These are phyloP conservation scores for Rhingia campestris DNA, from an alignment of 2,888 invertebrate genomes.

Conservation along the genomic window DNA sequence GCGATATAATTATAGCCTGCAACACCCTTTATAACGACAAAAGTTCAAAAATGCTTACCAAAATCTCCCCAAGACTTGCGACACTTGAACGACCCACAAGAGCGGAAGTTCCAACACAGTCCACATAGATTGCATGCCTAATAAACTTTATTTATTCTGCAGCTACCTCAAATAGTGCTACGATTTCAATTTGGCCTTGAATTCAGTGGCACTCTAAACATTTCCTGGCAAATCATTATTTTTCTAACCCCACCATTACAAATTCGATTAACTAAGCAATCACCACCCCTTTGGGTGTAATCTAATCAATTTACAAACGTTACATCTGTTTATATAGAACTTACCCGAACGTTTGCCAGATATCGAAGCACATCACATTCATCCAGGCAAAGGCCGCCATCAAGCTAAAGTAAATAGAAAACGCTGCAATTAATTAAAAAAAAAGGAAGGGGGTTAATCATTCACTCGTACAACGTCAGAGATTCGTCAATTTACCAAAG, in stretches of 20 bases:
- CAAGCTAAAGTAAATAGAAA: constrained; percentile 87
- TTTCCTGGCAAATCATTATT: neutral
- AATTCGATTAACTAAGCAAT: constrained; percentile 3
- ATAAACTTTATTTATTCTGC: no score
- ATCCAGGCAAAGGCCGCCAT: constrained; percentile 90
- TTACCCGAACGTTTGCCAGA: constrained; percentile 92
- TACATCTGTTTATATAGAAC: constrained; percentile 77
- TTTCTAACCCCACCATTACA: neutral
- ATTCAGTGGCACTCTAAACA: neutral
- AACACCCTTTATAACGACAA: no score
- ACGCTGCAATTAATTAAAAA: constrained; percentile 84
- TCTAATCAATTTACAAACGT: constrained; percentile 8
- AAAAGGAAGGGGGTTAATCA: constrained; percentile 26
- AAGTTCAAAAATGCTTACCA: no score
- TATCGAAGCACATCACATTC: constrained; percentile 91
- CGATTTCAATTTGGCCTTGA: no score
- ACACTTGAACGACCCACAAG: no score
- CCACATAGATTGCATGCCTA: no score
- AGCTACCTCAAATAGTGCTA: no score
- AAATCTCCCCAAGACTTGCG: no score
- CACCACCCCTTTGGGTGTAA: neutral
- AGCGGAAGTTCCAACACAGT: no score
- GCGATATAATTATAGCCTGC: no score
- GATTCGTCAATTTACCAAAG: constrained; percentile 83
- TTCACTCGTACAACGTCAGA: neutral